phyloP scores from a whole-genome alignment of 2,888 invertebrate species.

The Pseudococcus longispinus region DNA sequence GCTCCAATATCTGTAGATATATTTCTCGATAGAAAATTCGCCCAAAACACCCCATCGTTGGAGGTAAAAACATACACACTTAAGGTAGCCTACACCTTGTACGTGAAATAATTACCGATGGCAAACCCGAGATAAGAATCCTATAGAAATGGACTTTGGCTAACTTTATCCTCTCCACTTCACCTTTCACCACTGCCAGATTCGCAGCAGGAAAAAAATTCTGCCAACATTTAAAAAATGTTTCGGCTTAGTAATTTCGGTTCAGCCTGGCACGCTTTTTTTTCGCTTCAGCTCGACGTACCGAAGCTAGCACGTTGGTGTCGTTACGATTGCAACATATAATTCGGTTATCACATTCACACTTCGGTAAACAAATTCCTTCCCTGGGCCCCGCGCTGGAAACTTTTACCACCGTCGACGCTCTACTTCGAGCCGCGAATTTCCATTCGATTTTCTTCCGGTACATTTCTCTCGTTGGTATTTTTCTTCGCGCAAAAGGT shows the following conservation, averaged over 20 bases:
- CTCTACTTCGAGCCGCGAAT: conserved; percentile 21
- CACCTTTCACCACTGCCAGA: too few species aligned
- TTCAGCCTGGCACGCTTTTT: not conserved
- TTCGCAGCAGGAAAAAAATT: not conserved
- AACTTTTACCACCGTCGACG: not conserved
- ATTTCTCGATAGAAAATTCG: not conserved
- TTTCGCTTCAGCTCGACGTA: not conserved
- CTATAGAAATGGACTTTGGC: not conserved
- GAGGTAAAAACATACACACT: not conserved
- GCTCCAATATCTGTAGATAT: too few species aligned
- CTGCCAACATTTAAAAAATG: not conserved
- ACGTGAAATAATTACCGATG: not conserved
- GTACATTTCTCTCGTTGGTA: conserved; percentile 47
- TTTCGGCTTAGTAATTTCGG: not conserved
- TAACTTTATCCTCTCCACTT: not conserved
- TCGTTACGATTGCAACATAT: conserved; percentile 40
- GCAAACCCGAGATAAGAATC: not conserved
- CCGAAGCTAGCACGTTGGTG: not conserved
- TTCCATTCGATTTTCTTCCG: conserved; percentile 50
- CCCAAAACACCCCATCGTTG: not conserved
- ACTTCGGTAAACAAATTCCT: conserved; percentile 39
- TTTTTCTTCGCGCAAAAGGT: conserved; percentile 36
- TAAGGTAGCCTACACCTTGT: not conserved
- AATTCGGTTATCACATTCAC: conserved; percentile 49
- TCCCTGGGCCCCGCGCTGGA: not conserved